Percentiles rank a stretch among this genome's conserved stretches.
phyloP scores from a whole-genome alignment of 1,140 invertebrate genomes.

The Aphelinus atriplicis region DNA sequence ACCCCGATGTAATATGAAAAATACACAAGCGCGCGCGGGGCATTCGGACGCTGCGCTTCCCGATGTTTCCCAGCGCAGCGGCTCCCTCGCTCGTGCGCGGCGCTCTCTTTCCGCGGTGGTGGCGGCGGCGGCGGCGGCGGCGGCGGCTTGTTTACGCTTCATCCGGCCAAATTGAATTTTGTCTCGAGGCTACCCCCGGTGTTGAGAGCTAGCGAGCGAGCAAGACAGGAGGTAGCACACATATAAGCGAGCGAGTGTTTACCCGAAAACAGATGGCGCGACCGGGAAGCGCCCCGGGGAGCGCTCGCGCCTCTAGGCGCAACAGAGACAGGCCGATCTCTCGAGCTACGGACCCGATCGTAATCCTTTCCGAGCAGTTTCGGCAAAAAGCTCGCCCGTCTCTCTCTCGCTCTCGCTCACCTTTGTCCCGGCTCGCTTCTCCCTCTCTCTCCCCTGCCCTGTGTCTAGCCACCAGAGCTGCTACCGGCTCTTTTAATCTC shows the following conservation, averaged over 20 bases:
- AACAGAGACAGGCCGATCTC: no score
- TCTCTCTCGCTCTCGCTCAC: slow-evolving; percentile 54
- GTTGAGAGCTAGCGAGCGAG: slow-evolving; percentile 15
- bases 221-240: slow-evolving; percentile 47
- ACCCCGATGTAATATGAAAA: slow-evolving; percentile 16
- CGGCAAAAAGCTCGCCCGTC: not conserved
- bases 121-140: no score
- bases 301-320: no score
- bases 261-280: slow-evolving; percentile 59
- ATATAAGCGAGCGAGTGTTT: slow-evolving; percentile 51
- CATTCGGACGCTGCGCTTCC: slow-evolving; percentile 16
- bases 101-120: slow-evolving; percentile 48
- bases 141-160: slow-evolving; percentile 57
- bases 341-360: slow-evolving; percentile 41
- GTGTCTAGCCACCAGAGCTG: no score
- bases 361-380: slow-evolving; percentile 50
- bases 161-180: slow-evolving; percentile 62
- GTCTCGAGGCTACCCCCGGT: slow-evolving; percentile 53
- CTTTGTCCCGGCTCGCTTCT: slow-evolving; percentile 26
- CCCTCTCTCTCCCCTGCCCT: no score
- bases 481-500: no score
- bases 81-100: slow-evolving; percentile 40
- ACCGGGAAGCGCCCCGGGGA: slow-evolving; percentile 47
- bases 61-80: not conserved
- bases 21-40: slow-evolving; percentile 15